phyloP scores from a whole-genome alignment of 2,797 vertebrate species.

The Crenichthys baileyi region DNA sequence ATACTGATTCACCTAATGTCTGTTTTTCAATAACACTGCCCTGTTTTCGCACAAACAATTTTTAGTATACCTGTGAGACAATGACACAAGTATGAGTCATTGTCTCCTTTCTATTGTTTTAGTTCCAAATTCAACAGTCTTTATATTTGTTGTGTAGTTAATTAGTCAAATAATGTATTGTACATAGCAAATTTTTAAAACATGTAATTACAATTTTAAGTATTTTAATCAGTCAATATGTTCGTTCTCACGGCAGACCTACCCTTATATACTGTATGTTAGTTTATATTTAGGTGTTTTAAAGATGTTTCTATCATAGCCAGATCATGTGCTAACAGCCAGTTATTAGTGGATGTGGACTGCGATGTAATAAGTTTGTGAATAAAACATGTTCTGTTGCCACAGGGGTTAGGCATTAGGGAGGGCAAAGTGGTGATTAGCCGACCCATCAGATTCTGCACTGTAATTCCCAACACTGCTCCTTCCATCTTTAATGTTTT shows the following conservation, averaged over 20 bases:
- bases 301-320: conserved; percentile 6
- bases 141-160: neutral
- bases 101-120: no score
- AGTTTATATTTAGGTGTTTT: conserved; percentile 1
- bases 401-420: conserved; percentile 83
- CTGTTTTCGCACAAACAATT: neutral
- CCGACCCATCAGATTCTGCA: conserved; percentile 80
- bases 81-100: no score
- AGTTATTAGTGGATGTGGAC: conserved; percentile 70
- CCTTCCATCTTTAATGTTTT: conserved; percentile 38
- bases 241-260: neutral
- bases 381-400: conserved; percentile 88
- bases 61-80: neutral
- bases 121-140: neutral
- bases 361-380: conserved; percentile 81
- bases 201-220: neutral
- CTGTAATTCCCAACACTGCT: conserved; percentile 77
- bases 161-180: neutral
- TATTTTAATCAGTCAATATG: neutral
- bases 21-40: neutral
- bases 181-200: neutral
- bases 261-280: neutral
- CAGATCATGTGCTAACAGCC: conserved; percentile 42
- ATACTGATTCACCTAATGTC: no score
- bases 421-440: conserved; percentile 86